These are phyloP conservation scores for Melozone crissalis DNA, from an alignment of 2,113 vertebrate genomes.

Conservation along the genomic window DNA sequence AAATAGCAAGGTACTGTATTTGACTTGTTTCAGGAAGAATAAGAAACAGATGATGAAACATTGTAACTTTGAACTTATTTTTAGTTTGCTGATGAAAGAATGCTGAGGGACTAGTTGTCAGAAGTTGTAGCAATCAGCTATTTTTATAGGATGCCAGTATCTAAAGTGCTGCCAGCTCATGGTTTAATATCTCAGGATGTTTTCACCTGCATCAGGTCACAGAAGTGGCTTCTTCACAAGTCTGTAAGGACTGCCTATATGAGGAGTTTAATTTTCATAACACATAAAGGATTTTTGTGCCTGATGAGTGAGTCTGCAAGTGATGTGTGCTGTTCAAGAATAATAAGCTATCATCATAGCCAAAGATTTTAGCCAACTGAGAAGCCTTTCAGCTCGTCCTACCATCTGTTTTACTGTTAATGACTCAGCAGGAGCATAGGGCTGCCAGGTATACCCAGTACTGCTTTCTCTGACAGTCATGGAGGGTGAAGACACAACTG, in stretches of 20 bases:
- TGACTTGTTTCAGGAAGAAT: constrained; percentile 39
- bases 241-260: neutral
- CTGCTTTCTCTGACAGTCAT: neutral
- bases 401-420: neutral
- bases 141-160: neutral
- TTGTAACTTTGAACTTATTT: constrained; percentile 42
- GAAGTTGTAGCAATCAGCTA: neutral
- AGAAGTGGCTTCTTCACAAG: neutral
- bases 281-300: neutral
- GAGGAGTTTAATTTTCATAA: neutral
- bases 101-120: neutral
- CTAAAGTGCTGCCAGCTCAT: neutral
- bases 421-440: neutral
- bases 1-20: constrained; percentile 52
- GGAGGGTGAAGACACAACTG: neutral
- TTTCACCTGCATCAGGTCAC: neutral
- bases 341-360: neutral
- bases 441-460: neutral
- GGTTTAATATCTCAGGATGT: neutral
- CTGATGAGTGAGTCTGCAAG: neutral
- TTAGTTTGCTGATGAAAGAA: constrained; percentile 12
- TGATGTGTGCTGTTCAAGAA: neutral
- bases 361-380: neutral
- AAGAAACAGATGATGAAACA: constrained; percentile 29
- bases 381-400: neutral